Conservation (phyloP, 2,888 invertebrate genomes). For the Dasysyrphus albostriatus region DNA sequence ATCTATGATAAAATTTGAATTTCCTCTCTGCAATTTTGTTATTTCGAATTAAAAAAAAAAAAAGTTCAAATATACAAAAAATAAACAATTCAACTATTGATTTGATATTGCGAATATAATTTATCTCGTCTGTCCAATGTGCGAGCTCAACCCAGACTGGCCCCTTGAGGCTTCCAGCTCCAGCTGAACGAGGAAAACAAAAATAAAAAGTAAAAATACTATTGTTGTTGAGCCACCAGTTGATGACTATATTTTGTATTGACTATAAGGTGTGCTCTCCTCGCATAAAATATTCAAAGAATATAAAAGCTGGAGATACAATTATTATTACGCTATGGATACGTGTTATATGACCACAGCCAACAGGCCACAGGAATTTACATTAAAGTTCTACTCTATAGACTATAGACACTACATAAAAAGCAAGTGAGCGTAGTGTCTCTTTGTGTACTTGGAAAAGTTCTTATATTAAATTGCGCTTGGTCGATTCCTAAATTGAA, state of each 20-base stretch:
- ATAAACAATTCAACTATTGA: not conserved
- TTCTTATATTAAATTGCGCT: slow-evolving; percentile 31
- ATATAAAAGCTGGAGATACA: slow-evolving; percentile 1
- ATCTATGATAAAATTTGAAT: slow-evolving; percentile 18
- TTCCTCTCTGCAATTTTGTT: not conserved
- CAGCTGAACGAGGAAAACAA: slow-evolving; percentile 9
- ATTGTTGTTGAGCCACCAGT: slow-evolving; percentile 21
- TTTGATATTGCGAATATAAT: not conserved
- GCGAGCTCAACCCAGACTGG: slow-evolving; percentile 34
- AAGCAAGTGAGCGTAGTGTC: not conserved
- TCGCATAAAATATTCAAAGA: slow-evolving; percentile 9
- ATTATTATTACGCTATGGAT: not conserved
- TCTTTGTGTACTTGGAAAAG: slow-evolving; percentile 4
- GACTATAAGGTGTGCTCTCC: slow-evolving; percentile 1
- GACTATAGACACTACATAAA: not conserved
- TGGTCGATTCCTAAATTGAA: slow-evolving; percentile 24
- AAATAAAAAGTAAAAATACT: slow-evolving; percentile 9
- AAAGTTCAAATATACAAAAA: not conserved
- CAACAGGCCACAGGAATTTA: too few relatives aligned
- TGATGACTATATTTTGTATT: slow-evolving; percentile 15
- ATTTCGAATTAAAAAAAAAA: not conserved
- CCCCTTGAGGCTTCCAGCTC: slow-evolving; percentile 9
- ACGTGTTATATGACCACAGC: not conserved
- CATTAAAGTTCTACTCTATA: slow-evolving; percentile 9
- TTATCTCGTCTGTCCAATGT: slow-evolving; percentile 33